A percentile compares a stretch with the other conserved stretches of the same genome.
These are phyloP conservation scores for Leptinotarsa undecemlineata DNA, from an alignment of 1,140 invertebrate species.

Conservation along the genomic window DNA sequence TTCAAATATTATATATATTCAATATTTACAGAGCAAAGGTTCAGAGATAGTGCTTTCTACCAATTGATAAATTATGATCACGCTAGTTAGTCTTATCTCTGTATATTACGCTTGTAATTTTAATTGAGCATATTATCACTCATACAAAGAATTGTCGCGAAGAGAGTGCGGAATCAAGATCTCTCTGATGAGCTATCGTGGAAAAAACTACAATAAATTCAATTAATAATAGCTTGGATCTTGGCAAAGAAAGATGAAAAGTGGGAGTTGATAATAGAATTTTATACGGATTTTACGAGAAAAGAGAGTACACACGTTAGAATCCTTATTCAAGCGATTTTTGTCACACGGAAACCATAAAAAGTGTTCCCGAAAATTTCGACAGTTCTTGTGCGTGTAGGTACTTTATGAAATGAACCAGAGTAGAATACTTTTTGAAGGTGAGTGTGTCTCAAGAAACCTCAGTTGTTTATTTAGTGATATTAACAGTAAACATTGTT, in stretches of 20 bases:
- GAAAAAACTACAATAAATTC: too few species aligned
- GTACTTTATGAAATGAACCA: background rate
- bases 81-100: background rate
- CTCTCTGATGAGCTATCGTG: too few species aligned
- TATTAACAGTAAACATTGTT: too few species aligned
- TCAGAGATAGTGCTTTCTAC: background rate
- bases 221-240: background rate
- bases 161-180: too few species aligned
- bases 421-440: background rate
- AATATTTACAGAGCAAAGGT: conserved; percentile 1
- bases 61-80: background rate
- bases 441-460: background rate
- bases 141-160: too few species aligned
- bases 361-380: too few species aligned
- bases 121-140: background rate
- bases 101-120: background rate
- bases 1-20: background rate
- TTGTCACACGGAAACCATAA: too few species aligned
- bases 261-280: background rate
- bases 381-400: too few species aligned
- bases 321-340: too few species aligned
- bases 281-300: too few species aligned
- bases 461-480: too few species aligned
- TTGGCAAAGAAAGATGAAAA: background rate
- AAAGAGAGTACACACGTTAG: too few species aligned